Base-by-base conservation (phyloP, 2,888 invertebrate genomes). In the Hartigia nigra region DNA sequence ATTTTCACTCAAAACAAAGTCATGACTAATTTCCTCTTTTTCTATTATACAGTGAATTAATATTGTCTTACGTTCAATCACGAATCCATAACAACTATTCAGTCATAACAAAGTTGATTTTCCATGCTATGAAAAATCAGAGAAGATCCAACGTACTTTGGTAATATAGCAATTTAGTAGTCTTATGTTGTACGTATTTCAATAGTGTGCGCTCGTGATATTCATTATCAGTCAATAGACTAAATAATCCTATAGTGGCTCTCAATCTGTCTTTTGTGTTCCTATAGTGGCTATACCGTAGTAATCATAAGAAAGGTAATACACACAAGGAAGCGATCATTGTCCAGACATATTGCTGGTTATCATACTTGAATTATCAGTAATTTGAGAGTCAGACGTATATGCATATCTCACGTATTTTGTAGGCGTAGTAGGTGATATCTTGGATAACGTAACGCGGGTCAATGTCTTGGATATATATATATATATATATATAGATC, bases 171-270 rank as follows among this genome's bases (percentile, higher is more conserved):
- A 23, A 9, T 23, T 2, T 23, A 55, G 23, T 23, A 5, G 55
- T 55, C 23, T 55, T 55, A 23, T 55, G 23, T 55, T 55, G 23
- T 55, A 55, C 55, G 23, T 9, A 23, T 1, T 55, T 23, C 55
- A 55, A 23, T 55, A 55, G 2, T 55, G 9, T 55, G 23, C 23
- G 23, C 23, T 23, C 14, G 39, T 31, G 14, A 31, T 72, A 72
- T 12, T 72, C 31, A 72, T 72, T 72, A 72, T 72, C 72, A 31
- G 31, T 32, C 72, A 32, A 35, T 70, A 78, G 70, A 76, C 78
- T 78, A 70, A 78, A 78, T 78, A 78, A 77, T 69, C 9, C 34
- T 23, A 69, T 70, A 70, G 77, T 74, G 74, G 70, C 36, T 77
- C 74, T 77, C 74, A 77, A 69, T 34, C 77, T 12, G 12, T 23